Base-by-base conservation (phyloP, 2,113 vertebrate species). In the Xenotilapia longispinis region DNA sequence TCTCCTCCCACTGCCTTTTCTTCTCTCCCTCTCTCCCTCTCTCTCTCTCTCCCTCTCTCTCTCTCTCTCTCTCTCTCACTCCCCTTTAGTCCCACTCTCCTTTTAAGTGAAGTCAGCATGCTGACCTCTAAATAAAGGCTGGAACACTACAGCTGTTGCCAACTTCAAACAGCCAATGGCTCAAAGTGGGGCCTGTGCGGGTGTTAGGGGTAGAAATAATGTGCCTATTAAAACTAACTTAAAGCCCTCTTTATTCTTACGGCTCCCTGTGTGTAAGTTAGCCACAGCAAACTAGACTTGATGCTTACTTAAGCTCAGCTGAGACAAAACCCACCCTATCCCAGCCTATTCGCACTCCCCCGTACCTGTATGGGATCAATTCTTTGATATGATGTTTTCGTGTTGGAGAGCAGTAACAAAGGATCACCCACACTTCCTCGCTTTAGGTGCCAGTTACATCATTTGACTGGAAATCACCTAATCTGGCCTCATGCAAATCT, bases 81-180 rank as follows among this genome's bases (percentile, higher is more conserved):
- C 80, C 86, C 86, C 92, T 94, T 92, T 89, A 91, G 89, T 93
- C 93, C 94, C 86, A 92, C 93, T 95, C 94, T 94, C 84, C 94
- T 95, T 96, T 96, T 94, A 96, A 95, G 95, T 96, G 93, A 96
- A 96, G 94, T 95, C 94, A 94, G 92, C 93, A 90, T 93, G 92
- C 92, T 97, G 96, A 97, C 96, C 96, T 97, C 96, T 96, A 96
- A 96, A 95, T 96, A 96, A 96, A 96, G 90, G 93, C 95, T 96
- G 91, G 95, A 96, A 96, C 95, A 94, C 93, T 95, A 95, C 96
- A 96, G 95, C 96, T 96, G 96, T 96, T 96, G 94, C 94, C 86
- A 88, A 95, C 96, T 97, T 97, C 96, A 96, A 96, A 95, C 94
- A 89, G 90, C 93, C 92, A 92, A 78, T 90, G 90, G 91, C 92